These are phyloP conservation scores for Rhagoletis zephyria DNA, from an alignment of 1,140 invertebrate genomes.

Conservation along the genomic window DNA sequence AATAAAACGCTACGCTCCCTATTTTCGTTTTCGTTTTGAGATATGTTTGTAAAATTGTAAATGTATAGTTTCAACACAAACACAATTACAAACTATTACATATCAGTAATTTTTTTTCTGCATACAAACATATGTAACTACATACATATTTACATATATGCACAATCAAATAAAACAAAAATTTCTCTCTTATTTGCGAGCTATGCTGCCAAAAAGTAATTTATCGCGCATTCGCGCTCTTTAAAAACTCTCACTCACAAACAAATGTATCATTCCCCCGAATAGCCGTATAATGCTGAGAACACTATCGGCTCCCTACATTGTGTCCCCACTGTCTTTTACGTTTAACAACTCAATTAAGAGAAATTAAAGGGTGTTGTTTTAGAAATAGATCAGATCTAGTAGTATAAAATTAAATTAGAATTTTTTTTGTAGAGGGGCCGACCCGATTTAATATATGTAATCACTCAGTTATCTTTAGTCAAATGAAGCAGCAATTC, in stretches of 20 bases:
- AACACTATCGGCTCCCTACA: background rate
- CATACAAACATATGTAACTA: background rate
- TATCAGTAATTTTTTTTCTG: background rate
- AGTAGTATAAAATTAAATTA: too few relatives aligned
- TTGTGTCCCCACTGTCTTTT: background rate
- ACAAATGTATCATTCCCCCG: background rate
- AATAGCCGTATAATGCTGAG: background rate
- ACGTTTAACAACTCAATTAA: too few relatives aligned
- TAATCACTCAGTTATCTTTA: too few relatives aligned
- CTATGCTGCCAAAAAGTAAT: background rate
- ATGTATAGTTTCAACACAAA: background rate
- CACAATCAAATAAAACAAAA: background rate
- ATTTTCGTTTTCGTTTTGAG: conserved; percentile 38
- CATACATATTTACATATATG: background rate
- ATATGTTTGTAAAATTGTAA: background rate
- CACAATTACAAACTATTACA: background rate
- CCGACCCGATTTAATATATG: too few relatives aligned
- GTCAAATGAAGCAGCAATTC: too few relatives aligned
- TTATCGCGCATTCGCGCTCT: background rate
- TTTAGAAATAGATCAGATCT: too few relatives aligned
- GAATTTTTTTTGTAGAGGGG: too few relatives aligned
- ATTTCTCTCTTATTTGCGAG: conserved; percentile 6
- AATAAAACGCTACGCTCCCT: conserved; percentile 33
- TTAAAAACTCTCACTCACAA: background rate
- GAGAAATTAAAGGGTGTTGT: too few relatives aligned